phyloP scores from a whole-genome alignment of 2,113 vertebrate species.

The Pyrgilauda ruficollis region DNA sequence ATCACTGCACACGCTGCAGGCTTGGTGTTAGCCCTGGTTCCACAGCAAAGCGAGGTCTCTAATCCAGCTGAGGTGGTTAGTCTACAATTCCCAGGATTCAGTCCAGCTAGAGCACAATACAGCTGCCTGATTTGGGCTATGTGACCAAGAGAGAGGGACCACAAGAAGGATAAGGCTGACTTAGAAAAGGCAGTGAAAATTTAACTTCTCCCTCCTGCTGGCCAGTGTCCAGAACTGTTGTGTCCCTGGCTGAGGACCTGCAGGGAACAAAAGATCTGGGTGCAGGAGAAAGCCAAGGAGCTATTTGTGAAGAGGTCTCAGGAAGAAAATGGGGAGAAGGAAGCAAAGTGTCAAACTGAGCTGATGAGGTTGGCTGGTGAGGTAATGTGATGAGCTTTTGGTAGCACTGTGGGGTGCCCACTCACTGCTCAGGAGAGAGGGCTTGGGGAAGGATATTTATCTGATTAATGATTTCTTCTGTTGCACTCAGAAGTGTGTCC shows the following conservation, averaged over 20 bases:
- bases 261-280: neutral
- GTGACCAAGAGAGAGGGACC: neutral
- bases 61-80: neutral
- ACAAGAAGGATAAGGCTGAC: neutral
- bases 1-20: slow-evolving; percentile 30
- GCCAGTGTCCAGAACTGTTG: too few relatives aligned
- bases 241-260: neutral
- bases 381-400: neutral
- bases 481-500: neutral
- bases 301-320: neutral
- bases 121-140: fast-evolving
- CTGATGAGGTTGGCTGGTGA: neutral
- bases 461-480: neutral
- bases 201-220: neutral
- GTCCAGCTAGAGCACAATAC: neutral
- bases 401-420: neutral
- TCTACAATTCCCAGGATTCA: neutral
- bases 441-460: neutral
- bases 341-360: neutral
- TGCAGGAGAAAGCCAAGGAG: neutral
- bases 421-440: neutral
- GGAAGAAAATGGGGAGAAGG: neutral
- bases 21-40: slow-evolving; percentile 10
- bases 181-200: neutral
- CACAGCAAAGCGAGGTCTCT: slow-evolving; percentile 19